phyloP scores from a whole-genome alignment of 2,888 invertebrate genomes.

The Plagodis dolabraria region DNA sequence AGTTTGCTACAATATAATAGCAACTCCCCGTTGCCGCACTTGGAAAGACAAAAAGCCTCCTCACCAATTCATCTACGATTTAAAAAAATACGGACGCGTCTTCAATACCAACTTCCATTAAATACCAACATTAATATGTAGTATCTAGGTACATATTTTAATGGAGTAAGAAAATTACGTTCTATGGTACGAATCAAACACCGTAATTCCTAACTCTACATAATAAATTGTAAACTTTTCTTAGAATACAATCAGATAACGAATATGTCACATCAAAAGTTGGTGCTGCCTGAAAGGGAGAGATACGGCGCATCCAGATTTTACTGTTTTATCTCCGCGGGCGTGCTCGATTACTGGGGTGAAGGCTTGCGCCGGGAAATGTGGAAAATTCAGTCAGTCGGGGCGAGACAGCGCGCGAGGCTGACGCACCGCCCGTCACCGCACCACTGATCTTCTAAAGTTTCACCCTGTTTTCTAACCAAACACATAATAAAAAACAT shows the following conservation, averaged over 20 bases:
- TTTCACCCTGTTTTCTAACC: slow-evolving; percentile 72
- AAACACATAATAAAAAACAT: slow-evolving; percentile 55
- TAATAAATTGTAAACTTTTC: neutral
- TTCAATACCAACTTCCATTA: too few species aligned
- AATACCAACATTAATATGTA: too few species aligned
- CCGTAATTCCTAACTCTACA: too few species aligned
- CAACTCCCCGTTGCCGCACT: too few species aligned
- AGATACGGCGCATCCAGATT: slow-evolving; percentile 54
- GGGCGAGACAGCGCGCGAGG: slow-evolving; percentile 71
- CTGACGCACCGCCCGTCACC: slow-evolving; percentile 59
- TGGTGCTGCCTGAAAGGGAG: slow-evolving; percentile 29
- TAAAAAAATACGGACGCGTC: too few species aligned
- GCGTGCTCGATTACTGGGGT: slow-evolving; percentile 82
- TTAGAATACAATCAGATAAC: neutral
- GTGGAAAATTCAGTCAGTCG: slow-evolving; percentile 80
- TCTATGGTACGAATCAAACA: neutral
- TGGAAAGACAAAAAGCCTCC: too few species aligned
- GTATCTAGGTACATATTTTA: too few species aligned
- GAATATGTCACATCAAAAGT: slow-evolving; percentile 23
- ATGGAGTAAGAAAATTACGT: too few species aligned
- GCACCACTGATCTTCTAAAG: slow-evolving; percentile 65
- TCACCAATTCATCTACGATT: too few species aligned
- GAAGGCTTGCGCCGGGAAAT: slow-evolving; percentile 84
- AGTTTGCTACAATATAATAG: too few species aligned
- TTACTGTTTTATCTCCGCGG: slow-evolving; percentile 65